Evolutionary conservation across 2,888 invertebrate species (phyloP).

Genomic region (Scaptomyza caliginosa): DNA sequence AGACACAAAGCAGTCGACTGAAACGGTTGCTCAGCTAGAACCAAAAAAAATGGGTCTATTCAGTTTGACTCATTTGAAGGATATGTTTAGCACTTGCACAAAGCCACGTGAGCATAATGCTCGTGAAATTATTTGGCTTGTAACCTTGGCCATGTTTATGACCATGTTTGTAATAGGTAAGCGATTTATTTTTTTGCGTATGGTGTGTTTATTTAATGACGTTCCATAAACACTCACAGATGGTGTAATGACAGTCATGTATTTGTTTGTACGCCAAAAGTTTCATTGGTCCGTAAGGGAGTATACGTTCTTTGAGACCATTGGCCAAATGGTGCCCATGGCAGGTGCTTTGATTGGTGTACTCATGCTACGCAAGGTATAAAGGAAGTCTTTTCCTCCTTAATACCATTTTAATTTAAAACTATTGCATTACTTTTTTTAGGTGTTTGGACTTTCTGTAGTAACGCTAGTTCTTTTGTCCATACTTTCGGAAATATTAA

Average conservation of each 20-base stretch:
- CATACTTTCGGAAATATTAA: constrained; percentile 69
- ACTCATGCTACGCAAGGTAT: constrained; percentile 85
- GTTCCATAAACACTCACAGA: constrained; percentile 47
- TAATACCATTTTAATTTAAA: background rate
- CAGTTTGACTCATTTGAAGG: constrained; percentile 70
- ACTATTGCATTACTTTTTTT: background rate
- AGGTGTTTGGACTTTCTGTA: constrained; percentile 79
- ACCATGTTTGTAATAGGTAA: constrained; percentile 79
- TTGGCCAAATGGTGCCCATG: constrained; percentile 85
- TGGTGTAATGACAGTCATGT: constrained; percentile 85
- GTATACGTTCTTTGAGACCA: constrained; percentile 87
- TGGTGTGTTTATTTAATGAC: background rate
- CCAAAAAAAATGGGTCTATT: constrained; percentile 50
- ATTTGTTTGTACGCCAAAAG: constrained; percentile 87
- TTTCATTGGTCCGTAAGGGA: constrained; percentile 88
- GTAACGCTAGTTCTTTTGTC: constrained; percentile 77
- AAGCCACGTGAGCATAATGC: constrained; percentile 78
- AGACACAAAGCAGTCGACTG: background rate
- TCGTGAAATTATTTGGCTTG: constrained; percentile 80
- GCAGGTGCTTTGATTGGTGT: constrained; percentile 87
- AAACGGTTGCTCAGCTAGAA: background rate
- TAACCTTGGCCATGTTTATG: constrained; percentile 78
- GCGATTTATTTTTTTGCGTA: constrained; percentile 8
- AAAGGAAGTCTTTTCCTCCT: background rate
- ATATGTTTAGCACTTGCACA: constrained; percentile 81